These are phyloP conservation scores for Typhlomys cinereus DNA, from an alignment of 2,113 vertebrate species.

Conservation along the genomic window DNA sequence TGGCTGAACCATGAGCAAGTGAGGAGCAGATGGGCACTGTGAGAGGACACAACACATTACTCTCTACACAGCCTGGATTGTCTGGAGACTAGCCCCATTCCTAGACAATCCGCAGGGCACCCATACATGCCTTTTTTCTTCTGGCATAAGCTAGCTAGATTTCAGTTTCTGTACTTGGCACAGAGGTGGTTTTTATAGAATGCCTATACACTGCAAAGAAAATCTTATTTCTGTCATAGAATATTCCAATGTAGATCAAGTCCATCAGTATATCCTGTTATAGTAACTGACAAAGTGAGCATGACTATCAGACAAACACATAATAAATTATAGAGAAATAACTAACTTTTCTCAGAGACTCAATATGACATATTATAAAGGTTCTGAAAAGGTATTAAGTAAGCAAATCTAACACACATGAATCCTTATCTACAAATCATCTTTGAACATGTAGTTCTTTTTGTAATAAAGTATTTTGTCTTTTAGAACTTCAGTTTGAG, in stretches of 20 bases:
- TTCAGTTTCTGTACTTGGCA: slow-evolving; percentile 1
- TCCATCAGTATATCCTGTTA: neutral
- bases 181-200: neutral
- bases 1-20: neutral
- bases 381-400: neutral
- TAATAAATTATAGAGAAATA: neutral
- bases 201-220: neutral
- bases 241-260: neutral
- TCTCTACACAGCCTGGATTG: neutral
- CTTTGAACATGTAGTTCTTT: neutral
- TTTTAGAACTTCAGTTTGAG: neutral
- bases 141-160: neutral
- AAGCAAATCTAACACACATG: neutral
- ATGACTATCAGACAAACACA: neutral
- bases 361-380: neutral
- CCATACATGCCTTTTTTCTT: neutral
- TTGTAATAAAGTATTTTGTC: neutral
- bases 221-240: neutral
- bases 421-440: neutral
- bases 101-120: neutral
- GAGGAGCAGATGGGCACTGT: neutral
- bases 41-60: neutral
- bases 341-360: neutral
- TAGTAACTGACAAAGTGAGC: neutral
- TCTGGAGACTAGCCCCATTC: neutral